phyloP scores from a whole-genome alignment of 2,113 vertebrate species.

The Xenopus tropicalis region UCB_Xtro_10.0 CM004451.2:23537501-23538000 shows the following conservation, averaged over 20 bases:
- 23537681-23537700: no score
- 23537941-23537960: neutral
- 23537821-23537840: conserved; percentile 30
- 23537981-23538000: conserved; percentile 3
- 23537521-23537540: no score
- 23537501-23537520: no score
- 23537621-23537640: no score
- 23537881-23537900: conserved; percentile 15
- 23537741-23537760: neutral
- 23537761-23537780: conserved; percentile 31
- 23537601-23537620: no score
- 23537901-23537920: neutral
- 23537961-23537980: conserved; percentile 9
- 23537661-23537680: no score
- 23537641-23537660: no score
- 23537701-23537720: no score
- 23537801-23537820: conserved; percentile 31
- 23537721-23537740: conserved; percentile 6
- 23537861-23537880: conserved; percentile 18
- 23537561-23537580: no score
- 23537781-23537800: conserved; percentile 27
- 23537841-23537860: conserved; percentile 29
- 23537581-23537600: no score
- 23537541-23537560: no score
- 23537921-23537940: conserved; percentile 1